Percentiles rank a stretch among this genome's conserved stretches.
phyloP scores from a whole-genome alignment of 2,888 invertebrate species.

The Athrips mouffetella region DNA sequence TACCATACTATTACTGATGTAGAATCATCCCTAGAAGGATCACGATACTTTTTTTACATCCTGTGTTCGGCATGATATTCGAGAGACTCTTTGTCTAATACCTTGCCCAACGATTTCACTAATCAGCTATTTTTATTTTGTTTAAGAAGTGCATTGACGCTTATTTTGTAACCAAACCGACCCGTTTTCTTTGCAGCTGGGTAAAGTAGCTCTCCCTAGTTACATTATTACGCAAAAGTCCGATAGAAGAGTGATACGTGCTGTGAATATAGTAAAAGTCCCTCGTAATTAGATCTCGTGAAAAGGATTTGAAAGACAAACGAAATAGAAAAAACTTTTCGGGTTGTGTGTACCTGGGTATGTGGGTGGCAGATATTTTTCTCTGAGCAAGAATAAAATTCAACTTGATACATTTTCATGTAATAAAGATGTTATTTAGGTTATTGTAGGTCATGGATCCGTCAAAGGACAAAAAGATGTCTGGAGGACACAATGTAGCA shows the following conservation, averaged over 20 bases:
- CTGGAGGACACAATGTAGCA: neutral
- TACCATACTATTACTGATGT: no score
- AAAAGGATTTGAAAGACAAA: neutral
- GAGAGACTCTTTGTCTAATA: no score
- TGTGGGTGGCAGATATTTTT: no score
- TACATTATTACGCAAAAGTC: neutral
- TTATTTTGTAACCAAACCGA: neutral
- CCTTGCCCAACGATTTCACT: no score
- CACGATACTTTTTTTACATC: no score
- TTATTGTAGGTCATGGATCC: neutral
- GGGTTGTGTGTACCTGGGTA: no score
- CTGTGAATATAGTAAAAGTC: neutral
- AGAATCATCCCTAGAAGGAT: no score
- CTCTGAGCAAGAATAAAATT: no score
- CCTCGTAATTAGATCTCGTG: neutral
- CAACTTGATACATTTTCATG: no score
- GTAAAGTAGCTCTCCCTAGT: neutral
- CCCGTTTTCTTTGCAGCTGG: neutral
- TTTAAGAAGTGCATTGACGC: neutral
- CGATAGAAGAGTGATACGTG: neutral
- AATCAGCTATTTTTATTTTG: no score
- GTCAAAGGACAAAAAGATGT: conserved; percentile 1
- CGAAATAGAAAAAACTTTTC: neutral
- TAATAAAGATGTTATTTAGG: no score
- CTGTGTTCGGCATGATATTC: no score